Evolutionary conservation across 2,797 vertebrate genomes (phyloP), one percentile per base, ranked within the genome.

Genomic region (Sebastiscus tertius): DNA sequence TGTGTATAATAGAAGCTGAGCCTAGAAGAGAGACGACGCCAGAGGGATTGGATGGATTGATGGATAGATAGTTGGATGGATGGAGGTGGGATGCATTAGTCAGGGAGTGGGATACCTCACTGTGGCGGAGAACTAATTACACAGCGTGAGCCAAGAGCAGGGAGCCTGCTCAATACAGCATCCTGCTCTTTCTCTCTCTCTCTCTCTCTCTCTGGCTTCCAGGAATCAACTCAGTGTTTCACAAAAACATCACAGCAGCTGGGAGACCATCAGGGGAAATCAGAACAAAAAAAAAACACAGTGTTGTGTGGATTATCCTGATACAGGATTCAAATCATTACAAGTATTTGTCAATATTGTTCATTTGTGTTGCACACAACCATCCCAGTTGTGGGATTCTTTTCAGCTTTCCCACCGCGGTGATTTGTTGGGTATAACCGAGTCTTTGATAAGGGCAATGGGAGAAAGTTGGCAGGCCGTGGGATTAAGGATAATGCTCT

Each of bases 401-500:
- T 62, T 63, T 76, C 56, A 52, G 27, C 59, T 65, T 90, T 93
- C 89, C 86, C 89, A 93, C 63, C 70, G 18, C 67, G 39, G 33
- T 2, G 7, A 75, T 78, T 62, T 83, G 70, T 82, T 33, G 20
- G 27, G 73, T 12, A 66, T 39, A 67, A 36, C 39, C 11, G 11
- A 42, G 69, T 24, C 27, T 75, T 71, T 70, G 88, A 90, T 90
- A 88, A 89, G 60, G 46, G 49, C 5, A 3, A 22, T 42, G 63
- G 79, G 80, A 80, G 67, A 79, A 60, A 39, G 34, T 49, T 83
- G 77, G 34, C 46, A 59, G 67, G 64, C 55, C 22, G 8, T 49
- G 33, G 60, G 59, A 74, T 24, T 12, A 34, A 70, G 29, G 62
- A 61, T 34, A 75, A 36, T 9, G 46, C 56, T 73, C 16, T 27